phyloP scores from a whole-genome alignment of 92 coral and sea anemone genomes.

The Micromussa lordhowensis region DNA sequence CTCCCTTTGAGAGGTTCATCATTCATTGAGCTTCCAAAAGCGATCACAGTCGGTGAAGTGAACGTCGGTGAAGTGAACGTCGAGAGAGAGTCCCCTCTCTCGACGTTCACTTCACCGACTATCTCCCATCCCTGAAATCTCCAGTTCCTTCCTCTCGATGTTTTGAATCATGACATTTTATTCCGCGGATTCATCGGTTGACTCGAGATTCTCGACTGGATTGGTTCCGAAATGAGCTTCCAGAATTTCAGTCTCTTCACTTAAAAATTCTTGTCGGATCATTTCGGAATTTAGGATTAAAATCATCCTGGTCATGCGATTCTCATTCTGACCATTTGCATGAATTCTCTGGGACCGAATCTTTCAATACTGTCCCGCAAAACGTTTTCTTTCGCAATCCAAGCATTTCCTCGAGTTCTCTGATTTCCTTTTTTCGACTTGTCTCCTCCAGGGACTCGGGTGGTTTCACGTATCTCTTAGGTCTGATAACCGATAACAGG shows the following conservation, averaged over 20 bases:
- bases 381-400: too few relatives aligned
- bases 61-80: neutral
- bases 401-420: too few relatives aligned
- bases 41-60: too few relatives aligned
- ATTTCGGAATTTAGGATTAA: neutral
- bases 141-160: neutral
- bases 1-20: too few relatives aligned
- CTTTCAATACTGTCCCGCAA: too few relatives aligned
- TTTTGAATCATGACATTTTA: neutral
- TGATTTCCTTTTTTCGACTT: too few relatives aligned
- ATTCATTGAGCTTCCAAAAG: too few relatives aligned
- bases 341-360: neutral
- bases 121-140: neutral
- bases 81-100: neutral
- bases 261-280: neutral
- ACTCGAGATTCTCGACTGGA: neutral
- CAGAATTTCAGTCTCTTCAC: neutral
- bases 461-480: too few relatives aligned
- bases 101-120: too few relatives aligned
- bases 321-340: neutral
- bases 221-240: neutral
- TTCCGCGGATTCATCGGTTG: neutral
- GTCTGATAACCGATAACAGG: too few relatives aligned
- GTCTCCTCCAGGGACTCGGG: rapidly evolving
- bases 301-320: neutral